phyloP scores from a whole-genome alignment of 2,113 vertebrate species.

The Sakesphorus luctuosus region DNA sequence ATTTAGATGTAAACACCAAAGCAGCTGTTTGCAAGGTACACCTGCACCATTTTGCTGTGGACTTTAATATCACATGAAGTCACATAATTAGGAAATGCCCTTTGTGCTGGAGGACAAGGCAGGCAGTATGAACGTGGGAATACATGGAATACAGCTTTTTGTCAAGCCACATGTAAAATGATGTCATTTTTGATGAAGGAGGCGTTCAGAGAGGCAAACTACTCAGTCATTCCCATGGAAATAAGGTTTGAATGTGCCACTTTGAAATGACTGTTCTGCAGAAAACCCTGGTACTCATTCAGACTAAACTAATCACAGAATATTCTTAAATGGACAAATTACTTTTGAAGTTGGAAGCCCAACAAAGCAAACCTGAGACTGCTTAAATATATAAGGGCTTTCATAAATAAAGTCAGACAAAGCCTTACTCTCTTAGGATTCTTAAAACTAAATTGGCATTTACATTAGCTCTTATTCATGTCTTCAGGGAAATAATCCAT shows the following conservation, averaged over 20 bases:
- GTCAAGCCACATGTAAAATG: background rate
- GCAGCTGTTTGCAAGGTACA: background rate
- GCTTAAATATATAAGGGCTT: slow-evolving; percentile 23
- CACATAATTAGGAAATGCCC: background rate
- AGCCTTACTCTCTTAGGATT: slow-evolving; percentile 4
- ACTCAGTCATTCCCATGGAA: background rate
- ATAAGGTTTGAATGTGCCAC: background rate
- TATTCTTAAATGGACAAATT: slow-evolving; percentile 20
- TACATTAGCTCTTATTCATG: slow-evolving; percentile 39
- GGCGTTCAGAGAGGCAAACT: background rate
- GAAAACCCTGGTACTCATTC: background rate
- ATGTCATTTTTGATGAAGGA: background rate
- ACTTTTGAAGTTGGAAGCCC: slow-evolving; percentile 20
- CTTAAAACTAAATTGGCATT: slow-evolving; percentile 59
- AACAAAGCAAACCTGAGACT: slow-evolving; percentile 39
- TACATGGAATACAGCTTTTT: background rate
- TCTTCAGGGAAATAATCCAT: slow-evolving; percentile 53
- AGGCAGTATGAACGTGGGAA: background rate
- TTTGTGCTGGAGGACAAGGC: background rate
- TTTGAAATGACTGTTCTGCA: background rate
- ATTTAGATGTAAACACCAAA: background rate
- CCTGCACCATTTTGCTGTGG: background rate
- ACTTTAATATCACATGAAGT: background rate
- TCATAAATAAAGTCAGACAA: slow-evolving; percentile 41
- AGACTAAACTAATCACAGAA: background rate